Percentiles rank a stretch among this genome's conserved stretches.
Conservation (phyloP, 1,140 invertebrate species). For the Temnothorax longispinosus region DNA sequence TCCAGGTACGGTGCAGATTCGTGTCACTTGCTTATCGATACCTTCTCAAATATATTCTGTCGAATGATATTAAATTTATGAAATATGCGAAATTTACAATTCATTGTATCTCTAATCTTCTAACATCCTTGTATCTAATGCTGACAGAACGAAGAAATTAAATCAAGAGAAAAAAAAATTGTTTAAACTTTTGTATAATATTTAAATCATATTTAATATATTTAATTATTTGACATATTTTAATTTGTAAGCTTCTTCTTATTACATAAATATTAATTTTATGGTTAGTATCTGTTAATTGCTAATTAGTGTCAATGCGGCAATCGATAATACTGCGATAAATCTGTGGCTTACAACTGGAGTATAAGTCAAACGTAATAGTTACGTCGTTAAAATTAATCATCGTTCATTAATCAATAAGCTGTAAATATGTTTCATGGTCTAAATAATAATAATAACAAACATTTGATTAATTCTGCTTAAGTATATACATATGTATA, state of each 20-base stretch:
- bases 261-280: conserved; percentile 21
- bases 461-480: background rate
- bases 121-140: background rate
- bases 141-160: background rate
- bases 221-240: background rate
- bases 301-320: conserved; percentile 12
- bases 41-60: conserved; percentile 54
- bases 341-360: conserved; percentile 68
- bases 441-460: conserved; percentile 40
- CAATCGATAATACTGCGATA: conserved; percentile 66
- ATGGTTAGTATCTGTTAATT: conserved; percentile 13
- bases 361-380: conserved; percentile 61
- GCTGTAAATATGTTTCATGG: conserved; percentile 48
- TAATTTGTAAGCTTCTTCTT: background rate
- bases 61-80: conserved; percentile 56
- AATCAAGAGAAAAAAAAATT: background rate
- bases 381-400: conserved; percentile 2
- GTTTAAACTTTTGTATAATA: background rate
- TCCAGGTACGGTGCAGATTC: conserved; percentile 63
- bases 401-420: conserved; percentile 62
- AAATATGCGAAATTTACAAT: conserved; percentile 19
- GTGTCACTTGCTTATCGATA: conserved; percentile 75
- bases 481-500: background rate
- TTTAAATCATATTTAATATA: background rate
- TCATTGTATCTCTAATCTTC: background rate